Evolutionary conservation across 2,113 vertebrate genomes (phyloP), one percentile per base, ranked within the genome.

Genomic region (Otolemur garnettii): DNA sequence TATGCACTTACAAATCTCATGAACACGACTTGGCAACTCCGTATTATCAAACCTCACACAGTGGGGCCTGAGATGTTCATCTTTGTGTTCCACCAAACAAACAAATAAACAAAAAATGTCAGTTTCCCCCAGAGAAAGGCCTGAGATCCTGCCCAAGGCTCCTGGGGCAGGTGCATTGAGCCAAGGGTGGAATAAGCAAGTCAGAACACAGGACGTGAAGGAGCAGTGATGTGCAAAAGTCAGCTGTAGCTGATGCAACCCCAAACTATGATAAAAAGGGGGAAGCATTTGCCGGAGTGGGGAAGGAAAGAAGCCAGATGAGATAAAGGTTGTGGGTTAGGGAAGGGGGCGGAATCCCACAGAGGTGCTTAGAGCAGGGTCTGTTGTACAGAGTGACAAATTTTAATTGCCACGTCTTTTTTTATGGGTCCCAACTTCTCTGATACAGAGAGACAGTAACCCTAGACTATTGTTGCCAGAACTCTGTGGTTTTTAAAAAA

Each of bases 161-260:
- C 45, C 33, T 64, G 38, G 72, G 15, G 35, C 68, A 26, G 24
- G 6, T 30, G 8, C 72, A 59, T 69, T 21, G 72, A 85, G 42
- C 33, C 74, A 66, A 66, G 19, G 87, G 17, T 42, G 3, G 15
- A 26, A 57, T 12, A 57, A 89, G 28, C 74, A 92, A 64, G 42
- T 95, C 6, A 30, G 53, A 77, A 33, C 19, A n/a, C 2, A 21
- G 86, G 59, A 78, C 90, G 75, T 18, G 59, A 91, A 95, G 57
- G 57, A 87, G 42, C 88, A 42, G 79, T 91, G 68, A 82, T 80
- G 74, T 95, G 42, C 82, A 92, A 90, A 78, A 10, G 74, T 55
- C 42, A 90, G n/a, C 28, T 93, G 8, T 53, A 45, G 50, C 30
- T 88, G 85, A 88, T 77, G 60, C 22, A 88, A 92, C 50, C 93